These are phyloP conservation scores for Philopedon plagiatum DNA, from an alignment of 2,888 invertebrate species.

Conservation along the genomic window DNA sequence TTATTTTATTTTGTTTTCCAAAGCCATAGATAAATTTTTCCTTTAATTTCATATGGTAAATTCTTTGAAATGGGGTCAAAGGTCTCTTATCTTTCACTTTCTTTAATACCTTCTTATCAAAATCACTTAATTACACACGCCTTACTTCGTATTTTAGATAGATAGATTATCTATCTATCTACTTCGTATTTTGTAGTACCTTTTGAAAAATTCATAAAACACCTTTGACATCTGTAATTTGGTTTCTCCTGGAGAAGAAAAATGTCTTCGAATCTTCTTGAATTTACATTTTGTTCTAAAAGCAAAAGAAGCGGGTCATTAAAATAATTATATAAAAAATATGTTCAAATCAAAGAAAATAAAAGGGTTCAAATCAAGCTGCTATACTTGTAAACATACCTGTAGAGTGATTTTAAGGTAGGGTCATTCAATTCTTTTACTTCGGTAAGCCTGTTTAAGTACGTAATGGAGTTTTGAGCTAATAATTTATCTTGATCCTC, in stretches of 20 bases:
- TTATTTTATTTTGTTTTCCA: conserved; percentile 47
- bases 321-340: too few relatives aligned
- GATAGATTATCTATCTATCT: too few relatives aligned
- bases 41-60: conserved; percentile 50
- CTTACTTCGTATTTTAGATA: too few relatives aligned
- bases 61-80: conserved; percentile 53
- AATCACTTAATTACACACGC: conserved; percentile 49
- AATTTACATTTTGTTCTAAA: conserved; percentile 48
- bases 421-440: conserved; percentile 34
- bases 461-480: conserved; percentile 39
- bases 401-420: conserved; percentile 54
- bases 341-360: too few relatives aligned
- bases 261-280: conserved; percentile 41
- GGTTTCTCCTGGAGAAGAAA: conserved; percentile 47
- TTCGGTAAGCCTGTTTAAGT: conserved; percentile 30
- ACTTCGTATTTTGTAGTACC: conserved; percentile 47
- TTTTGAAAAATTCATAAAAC: conserved; percentile 53
- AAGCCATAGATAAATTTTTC: conserved; percentile 30
- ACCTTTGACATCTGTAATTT: conserved; percentile 53
- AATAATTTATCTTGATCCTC: conserved; percentile 37
- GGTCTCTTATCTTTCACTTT: conserved; percentile 39
- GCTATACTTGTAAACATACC: too few relatives aligned
- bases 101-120: conserved; percentile 53
- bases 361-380: too few relatives aligned
- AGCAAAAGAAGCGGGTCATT: too few relatives aligned